Percentiles rank a stretch among this genome's conserved stretches.
Evolutionary conservation across 1,140 invertebrate species (phyloP).

Genomic region (Proctacanthus coquilletti): DNA sequence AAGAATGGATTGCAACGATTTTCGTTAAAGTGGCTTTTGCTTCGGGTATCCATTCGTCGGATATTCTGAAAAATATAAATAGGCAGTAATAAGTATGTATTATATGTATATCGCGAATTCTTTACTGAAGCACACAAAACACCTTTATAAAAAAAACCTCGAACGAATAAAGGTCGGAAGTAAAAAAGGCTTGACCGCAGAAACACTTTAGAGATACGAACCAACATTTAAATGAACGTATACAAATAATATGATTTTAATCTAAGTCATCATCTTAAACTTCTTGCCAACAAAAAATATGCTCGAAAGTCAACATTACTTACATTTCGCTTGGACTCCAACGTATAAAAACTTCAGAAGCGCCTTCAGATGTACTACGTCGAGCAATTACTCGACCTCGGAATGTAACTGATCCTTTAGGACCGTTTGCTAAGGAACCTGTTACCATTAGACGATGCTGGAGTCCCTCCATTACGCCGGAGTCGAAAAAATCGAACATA

Average conservation of each 20-base stretch:
- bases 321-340: constrained; percentile 29
- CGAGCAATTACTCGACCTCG: constrained; percentile 22
- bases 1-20: constrained; percentile 24
- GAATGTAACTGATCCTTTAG: constrained; percentile 21
- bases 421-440: constrained; percentile 33
- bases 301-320: too few relatives aligned
- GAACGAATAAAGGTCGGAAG: too few relatives aligned
- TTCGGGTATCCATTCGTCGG: constrained; percentile 26
- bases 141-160: too few relatives aligned
- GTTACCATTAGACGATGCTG: constrained; percentile 52
- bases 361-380: constrained; percentile 16
- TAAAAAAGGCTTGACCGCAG: too few relatives aligned
- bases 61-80: constrained; percentile 10
- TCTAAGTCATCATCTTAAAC: background rate
- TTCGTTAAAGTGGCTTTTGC: constrained; percentile 18
- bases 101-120: too few relatives aligned
- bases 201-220: background rate
- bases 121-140: too few relatives aligned
- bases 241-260: background rate
- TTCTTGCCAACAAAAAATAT: background rate
- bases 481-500: constrained; percentile 77
- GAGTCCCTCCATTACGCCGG: constrained; percentile 72
- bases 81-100: background rate
- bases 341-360: constrained; percentile 20
- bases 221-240: too few relatives aligned